phyloP scores from a whole-genome alignment of 1,140 invertebrate species.

The Hycleus cichorii region DNA sequence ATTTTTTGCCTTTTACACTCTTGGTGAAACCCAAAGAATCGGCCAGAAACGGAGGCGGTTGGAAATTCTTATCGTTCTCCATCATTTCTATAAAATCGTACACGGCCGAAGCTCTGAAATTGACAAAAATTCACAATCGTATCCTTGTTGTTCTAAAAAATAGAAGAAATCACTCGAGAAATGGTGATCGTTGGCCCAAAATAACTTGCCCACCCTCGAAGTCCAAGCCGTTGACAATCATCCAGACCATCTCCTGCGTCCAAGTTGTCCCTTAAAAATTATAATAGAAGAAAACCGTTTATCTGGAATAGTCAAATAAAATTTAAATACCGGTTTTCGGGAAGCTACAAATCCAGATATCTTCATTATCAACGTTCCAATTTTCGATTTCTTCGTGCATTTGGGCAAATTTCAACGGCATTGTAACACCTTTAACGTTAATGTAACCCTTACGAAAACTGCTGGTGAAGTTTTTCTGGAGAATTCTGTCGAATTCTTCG shows the following conservation, averaged over 20 bases:
- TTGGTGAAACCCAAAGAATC: constrained; percentile 27
- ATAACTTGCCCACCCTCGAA: constrained; percentile 42
- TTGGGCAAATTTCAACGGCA: constrained; percentile 24
- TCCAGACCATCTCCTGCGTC: constrained; percentile 55
- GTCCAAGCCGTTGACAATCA: constrained; percentile 46
- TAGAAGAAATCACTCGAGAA: constrained; percentile 39
- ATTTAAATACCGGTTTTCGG: constrained; percentile 29
- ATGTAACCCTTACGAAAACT: constrained; percentile 25
- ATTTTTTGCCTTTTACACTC: constrained; percentile 44
- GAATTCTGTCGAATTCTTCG: constrained; percentile 18
- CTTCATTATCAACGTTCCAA: constrained; percentile 24
- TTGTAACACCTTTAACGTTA: constrained; percentile 21
- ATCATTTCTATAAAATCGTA: constrained; percentile 36
- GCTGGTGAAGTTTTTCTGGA: constrained; percentile 25
- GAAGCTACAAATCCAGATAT: constrained; percentile 13
- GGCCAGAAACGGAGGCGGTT: constrained; percentile 30
- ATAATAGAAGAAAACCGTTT: not conserved
- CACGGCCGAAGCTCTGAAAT: constrained; percentile 37
- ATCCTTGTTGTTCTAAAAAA: not conserved
- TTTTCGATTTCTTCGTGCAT: constrained; percentile 26
- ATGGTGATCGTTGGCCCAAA: constrained; percentile 38
- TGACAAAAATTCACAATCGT: not conserved
- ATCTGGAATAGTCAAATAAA: constrained; percentile 2
- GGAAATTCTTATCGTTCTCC: constrained; percentile 28
- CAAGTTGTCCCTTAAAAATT: constrained; percentile 46